A percentile compares a stretch with the other conserved stretches of the same genome.
Conservation (phyloP, 1,140 invertebrate genomes). For the Tenebrio molitor region DNA sequence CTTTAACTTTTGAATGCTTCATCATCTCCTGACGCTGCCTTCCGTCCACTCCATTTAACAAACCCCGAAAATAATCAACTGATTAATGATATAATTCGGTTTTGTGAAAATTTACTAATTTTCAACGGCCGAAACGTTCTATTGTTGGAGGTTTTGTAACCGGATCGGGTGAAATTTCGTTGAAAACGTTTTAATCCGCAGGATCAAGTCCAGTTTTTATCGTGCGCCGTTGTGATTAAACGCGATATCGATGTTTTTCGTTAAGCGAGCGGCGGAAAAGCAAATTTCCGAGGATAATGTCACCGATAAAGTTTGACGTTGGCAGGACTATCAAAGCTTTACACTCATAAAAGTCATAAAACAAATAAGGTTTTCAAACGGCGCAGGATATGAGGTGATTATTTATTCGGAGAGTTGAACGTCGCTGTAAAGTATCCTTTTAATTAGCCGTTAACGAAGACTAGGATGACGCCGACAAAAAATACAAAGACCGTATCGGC, state of each 20-base stretch:
- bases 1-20: slow-evolving; percentile 25
- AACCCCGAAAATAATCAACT: background rate
- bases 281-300: slow-evolving; percentile 19
- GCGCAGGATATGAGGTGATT: slow-evolving; percentile 19
- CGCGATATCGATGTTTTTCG: slow-evolving; percentile 17
- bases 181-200: background rate
- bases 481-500: slow-evolving; percentile 6
- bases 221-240: slow-evolving; percentile 9
- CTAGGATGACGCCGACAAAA: background rate
- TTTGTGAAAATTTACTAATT: slow-evolving; percentile 23
- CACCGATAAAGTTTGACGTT: slow-evolving; percentile 15
- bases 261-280: background rate
- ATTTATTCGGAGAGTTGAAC: slow-evolving; percentile 9
- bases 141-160: background rate
- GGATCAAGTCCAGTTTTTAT: slow-evolving; percentile 19
- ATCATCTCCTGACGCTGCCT: slow-evolving; percentile 5
- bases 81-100: slow-evolving; percentile 6
- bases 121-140: background rate
- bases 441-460: slow-evolving; percentile 1
- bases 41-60: slow-evolving; percentile 24
- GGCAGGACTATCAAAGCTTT: slow-evolving; percentile 21
- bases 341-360: slow-evolving; percentile 30
- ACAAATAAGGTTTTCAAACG: slow-evolving; percentile 15
- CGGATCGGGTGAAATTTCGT: background rate
- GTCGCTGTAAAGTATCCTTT: slow-evolving; percentile 21